A percentile compares a stretch with the other conserved stretches of the same genome.
Evolutionary conservation across 2,113 vertebrate species (phyloP).

Genomic region (Melanotaenia duboulayi): DNA sequence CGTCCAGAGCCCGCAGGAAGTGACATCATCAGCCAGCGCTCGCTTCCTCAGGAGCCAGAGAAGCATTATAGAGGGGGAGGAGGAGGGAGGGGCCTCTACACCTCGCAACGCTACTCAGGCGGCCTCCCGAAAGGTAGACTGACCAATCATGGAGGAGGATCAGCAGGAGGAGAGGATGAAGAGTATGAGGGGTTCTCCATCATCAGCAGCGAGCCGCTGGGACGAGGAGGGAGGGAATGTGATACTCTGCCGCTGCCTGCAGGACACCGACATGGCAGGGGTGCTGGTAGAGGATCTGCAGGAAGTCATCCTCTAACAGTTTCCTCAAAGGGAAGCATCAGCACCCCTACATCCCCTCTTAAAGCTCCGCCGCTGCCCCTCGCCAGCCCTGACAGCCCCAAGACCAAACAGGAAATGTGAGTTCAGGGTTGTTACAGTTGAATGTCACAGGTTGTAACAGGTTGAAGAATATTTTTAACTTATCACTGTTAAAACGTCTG

Average conservation of each 20-base stretch:
- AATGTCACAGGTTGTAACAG: too few species aligned
- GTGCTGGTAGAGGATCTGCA: slow-evolving; percentile 56
- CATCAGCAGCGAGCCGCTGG: slow-evolving; percentile 91
- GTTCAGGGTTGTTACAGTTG: slow-evolving; percentile 12
- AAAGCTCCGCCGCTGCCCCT: slow-evolving; percentile 84
- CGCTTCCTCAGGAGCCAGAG: slow-evolving; percentile 79
- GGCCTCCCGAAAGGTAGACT: slow-evolving; percentile 36
- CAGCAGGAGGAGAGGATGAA: slow-evolving; percentile 83
- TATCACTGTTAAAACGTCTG: too few species aligned
- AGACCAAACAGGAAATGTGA: slow-evolving; percentile 52
- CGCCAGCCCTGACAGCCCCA: slow-evolving; percentile 72
- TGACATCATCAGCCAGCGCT: slow-evolving; percentile 82
- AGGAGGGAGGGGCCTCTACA: slow-evolving; percentile 68
- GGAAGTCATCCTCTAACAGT: slow-evolving; percentile 65
- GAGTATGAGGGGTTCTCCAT: slow-evolving; percentile 95
- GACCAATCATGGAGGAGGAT: slow-evolving; percentile 41
- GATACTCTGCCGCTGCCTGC: slow-evolving; percentile 82
- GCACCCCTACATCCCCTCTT: slow-evolving; percentile 90
- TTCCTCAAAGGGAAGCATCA: slow-evolving; percentile 87
- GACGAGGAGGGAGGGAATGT: slow-evolving; percentile 77
- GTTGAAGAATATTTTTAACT: too few species aligned
- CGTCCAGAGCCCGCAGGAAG: slow-evolving; percentile 84
- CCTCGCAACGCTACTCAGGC: slow-evolving; percentile 68
- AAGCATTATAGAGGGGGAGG: slow-evolving; percentile 71
- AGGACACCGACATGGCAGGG: slow-evolving; percentile 78